Base-by-base conservation (phyloP, 2,113 vertebrate genomes). In the Campylorhamphus procurvoides region DNA sequence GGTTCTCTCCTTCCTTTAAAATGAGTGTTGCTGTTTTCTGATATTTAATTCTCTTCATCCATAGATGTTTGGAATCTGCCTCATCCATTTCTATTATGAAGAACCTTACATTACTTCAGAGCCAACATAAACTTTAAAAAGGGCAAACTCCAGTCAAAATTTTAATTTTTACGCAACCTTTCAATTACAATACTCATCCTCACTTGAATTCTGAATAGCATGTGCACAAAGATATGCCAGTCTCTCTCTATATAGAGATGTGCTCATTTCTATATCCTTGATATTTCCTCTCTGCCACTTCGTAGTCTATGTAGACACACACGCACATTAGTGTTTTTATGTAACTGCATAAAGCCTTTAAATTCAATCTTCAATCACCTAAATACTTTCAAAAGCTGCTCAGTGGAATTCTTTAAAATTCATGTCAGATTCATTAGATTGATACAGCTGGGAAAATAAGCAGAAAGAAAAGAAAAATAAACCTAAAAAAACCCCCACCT, bases 401-500 rank as follows among this genome's bases (percentile, higher is more conserved):
- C 8, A 84, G 27, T 44, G 20, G 47, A 72, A 50, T 33, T 44
- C 5, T 64, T 82, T 64, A 47, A 81, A 87, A 73, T 40, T 64
- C 1, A 8, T 63, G 6, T 63, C 5, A 77, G 37, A 56, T 68
- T 68, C 4, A 29, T 64, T 39, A 17, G 69, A 49, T 18, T 25
- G 3, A 53, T 58, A 29, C 18, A 39, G 4, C 7, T 44, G 6
- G 5, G 29, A 81, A 73, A 81, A 62, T 9, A 66, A 80, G 42
- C 2, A 56, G 64, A 79, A 80, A 66, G 0, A 2, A 55, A 89
- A 89, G 10, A n/a, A 46, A 89, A 72, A 19, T 10, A 40, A 40
- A 40, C 11, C 25, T 0, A 12, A 58, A 60, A 40, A 49, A 17
- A 49, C 0, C 1, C 1, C 13, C 40, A 42, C 40, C 40, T 42